phyloP scores from a whole-genome alignment of 2,888 invertebrate genomes.

The Petrolisthes manimaculis region DNA sequence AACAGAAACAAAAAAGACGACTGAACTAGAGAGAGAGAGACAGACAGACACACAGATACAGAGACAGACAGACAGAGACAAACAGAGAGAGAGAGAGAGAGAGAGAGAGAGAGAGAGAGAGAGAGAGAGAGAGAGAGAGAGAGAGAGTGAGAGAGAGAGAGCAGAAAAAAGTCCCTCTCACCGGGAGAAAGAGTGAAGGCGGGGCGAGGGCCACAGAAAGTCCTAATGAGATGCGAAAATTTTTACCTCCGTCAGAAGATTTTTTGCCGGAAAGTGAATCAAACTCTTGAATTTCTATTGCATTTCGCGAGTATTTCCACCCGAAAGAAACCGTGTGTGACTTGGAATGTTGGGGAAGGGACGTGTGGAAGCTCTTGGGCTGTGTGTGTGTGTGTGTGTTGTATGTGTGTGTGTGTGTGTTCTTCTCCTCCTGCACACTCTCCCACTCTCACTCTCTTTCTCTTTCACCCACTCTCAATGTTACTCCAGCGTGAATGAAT shows the following conservation, averaged over 20 bases:
- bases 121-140: neutral
- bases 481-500: neutral
- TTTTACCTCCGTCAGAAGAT: slow-evolving; percentile 51
- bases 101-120: no score
- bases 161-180: slow-evolving; percentile 13
- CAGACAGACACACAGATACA: no score
- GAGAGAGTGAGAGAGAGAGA: slow-evolving; percentile 4
- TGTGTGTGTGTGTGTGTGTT: neutral
- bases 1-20: no score
- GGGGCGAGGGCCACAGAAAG: slow-evolving; percentile 60
- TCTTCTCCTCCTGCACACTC: neutral
- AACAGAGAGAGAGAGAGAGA: slow-evolving; percentile 14
- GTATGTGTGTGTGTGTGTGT: no score
- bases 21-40: neutral
- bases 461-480: slow-evolving; percentile 10
- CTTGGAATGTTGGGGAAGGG: slow-evolving; percentile 31
- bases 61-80: no score
- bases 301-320: slow-evolving; percentile 58
- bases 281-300: slow-evolving; percentile 62
- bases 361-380: neutral
- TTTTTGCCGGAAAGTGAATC: slow-evolving; percentile 58
- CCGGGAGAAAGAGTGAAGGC: slow-evolving; percentile 38
- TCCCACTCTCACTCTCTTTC: slow-evolving; percentile 11
- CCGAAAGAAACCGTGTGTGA: slow-evolving; percentile 46
- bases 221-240: slow-evolving; percentile 61